Base-by-base conservation (phyloP, 2,888 invertebrate genomes). In the Theretra japonica region DNA sequence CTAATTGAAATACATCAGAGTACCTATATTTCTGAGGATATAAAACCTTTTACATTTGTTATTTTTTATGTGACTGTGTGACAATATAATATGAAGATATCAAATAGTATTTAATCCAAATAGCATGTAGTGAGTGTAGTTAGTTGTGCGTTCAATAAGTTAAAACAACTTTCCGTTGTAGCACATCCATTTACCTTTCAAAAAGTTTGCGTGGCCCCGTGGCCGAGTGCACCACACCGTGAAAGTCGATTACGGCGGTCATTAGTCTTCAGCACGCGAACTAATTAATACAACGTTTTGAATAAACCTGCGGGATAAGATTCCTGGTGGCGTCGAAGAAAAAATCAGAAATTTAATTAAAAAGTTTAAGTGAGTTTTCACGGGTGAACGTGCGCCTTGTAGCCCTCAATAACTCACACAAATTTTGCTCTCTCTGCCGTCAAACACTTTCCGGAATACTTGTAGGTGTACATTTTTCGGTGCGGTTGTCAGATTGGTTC, bases 291-390 rank as follows among this genome's bases (percentile, higher is more conserved):
- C 88, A 89, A 89, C 91, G 85, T 92, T 93, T 91, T 90, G 89
- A 90, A 88, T 91, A 91, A 91, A 90, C 86, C 89, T 84, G 81
- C 80, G 76, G 85, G 85, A 87, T 88, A 88, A 90, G 89, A 90
- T 89, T 88, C 87, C 84, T 86, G 83, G 84, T 84, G 85, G 84
- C 80, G 84, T 75, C 75, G 80, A 80, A 79, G 79, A 86, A 87
- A 92, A 93, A 94, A 93, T 89, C 88, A 80, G 86, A 93, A 94
- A 93, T 92, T 94, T 94, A 93, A 94, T 93, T 94, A 92, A 94
- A 94, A 94, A 93, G 93, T 94, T 94, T 85, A 92, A 93, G 94
- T 92, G 93, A 93, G 90, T 93, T 94, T 93, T 91, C 91, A 93
- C 93, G 89, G 91, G 85, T 83, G 87, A 87, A 84, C 88, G 90